Conservation (phyloP, 2,888 invertebrate genomes). For the Hydriomena furcata region DNA sequence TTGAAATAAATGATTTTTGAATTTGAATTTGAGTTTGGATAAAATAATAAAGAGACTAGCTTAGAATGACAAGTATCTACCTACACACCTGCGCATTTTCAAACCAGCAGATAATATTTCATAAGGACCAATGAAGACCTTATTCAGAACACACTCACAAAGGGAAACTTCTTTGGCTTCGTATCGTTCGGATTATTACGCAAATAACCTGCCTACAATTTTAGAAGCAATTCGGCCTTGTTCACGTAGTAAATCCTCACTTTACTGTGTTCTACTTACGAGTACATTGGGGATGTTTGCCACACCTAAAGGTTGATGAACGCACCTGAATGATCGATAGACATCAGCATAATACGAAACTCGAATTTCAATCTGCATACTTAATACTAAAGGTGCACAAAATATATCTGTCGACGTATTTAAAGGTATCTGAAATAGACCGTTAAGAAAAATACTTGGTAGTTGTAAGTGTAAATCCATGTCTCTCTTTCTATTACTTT, state of each 20-base stretch:
- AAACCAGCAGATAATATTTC: conserved; percentile 28
- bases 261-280: conserved; percentile 21
- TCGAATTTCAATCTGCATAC: not conserved
- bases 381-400: not conserved
- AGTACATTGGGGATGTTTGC: not conserved
- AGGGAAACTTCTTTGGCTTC: conserved; percentile 49
- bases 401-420: not conserved
- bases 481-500: too few species aligned
- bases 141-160: conserved; percentile 47
- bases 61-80: too few species aligned
- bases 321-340: not conserved
- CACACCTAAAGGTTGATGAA: not conserved
- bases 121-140: conserved; percentile 39
- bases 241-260: conserved; percentile 51
- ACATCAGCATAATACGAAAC: not conserved
- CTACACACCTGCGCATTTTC: too few species aligned
- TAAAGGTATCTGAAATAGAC: too few species aligned
- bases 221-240: conserved; percentile 44
- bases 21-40: too few species aligned
- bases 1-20: too few species aligned
- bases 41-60: too few species aligned
- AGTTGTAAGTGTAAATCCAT: too few species aligned
- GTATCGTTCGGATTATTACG: conserved; percentile 59
- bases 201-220: conserved; percentile 57
- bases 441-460: too few species aligned